These are phyloP conservation scores for Aspidiotus rigidus DNA, from an alignment of 2,888 invertebrate genomes.

Conservation along the genomic window DNA sequence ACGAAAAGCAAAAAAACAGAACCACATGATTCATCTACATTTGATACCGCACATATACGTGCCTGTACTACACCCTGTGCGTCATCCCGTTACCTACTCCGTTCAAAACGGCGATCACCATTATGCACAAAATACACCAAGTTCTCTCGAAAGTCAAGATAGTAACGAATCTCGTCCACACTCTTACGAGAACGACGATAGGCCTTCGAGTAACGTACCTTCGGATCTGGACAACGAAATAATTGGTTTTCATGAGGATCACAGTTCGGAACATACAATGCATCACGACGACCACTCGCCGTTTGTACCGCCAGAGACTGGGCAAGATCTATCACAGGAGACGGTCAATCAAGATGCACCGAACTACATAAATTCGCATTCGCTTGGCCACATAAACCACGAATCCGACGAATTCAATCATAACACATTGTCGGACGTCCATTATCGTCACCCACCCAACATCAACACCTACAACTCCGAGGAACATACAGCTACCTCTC, in stretches of 20 bases:
- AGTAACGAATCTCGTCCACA: background rate
- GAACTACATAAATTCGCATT: conserved; percentile 19
- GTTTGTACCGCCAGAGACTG: background rate
- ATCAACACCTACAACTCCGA: background rate
- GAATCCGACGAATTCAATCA: conserved; percentile 7
- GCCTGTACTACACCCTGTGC: conserved; percentile 34
- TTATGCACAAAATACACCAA: background rate
- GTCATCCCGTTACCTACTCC: conserved; percentile 5
- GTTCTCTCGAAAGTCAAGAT: no score
- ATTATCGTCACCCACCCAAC: background rate
- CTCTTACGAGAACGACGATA: background rate
- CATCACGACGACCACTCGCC: conserved; percentile 26
- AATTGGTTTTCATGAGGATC: conserved; percentile 11
- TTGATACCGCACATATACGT: conserved; percentile 37
- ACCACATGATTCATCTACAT: conserved; percentile 36
- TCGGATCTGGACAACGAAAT: conserved; percentile 7
- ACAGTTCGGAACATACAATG: background rate
- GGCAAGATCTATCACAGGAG: conserved; percentile 13
- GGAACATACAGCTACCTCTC: background rate
- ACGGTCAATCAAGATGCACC: background rate
- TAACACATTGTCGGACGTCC: background rate
- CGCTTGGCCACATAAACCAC: conserved; percentile 4
- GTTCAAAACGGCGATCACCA: conserved; percentile 17
- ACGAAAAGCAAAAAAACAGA: conserved; percentile 33
- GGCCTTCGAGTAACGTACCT: background rate